Base-by-base conservation (phyloP, 2,888 invertebrate species). In the Ceramica pisi region DNA sequence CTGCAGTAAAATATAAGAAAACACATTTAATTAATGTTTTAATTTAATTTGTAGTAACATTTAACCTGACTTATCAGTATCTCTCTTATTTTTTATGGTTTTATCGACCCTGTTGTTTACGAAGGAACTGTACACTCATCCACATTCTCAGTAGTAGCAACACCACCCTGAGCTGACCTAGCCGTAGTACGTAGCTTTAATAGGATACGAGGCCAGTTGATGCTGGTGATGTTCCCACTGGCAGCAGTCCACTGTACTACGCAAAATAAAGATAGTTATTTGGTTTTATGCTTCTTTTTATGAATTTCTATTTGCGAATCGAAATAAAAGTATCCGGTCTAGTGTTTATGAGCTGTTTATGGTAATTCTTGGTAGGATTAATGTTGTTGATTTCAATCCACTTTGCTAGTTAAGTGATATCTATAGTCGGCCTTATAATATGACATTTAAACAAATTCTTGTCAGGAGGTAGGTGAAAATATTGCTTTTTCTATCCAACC, bases 211-310 rank as follows among this genome's bases (percentile, higher is more conserved):
- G 8, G 35, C 5, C 57, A 59, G 16, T 1, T 57, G 1, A 57
- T 57, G 38, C 31, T n/a, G 21, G 7, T 21, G n/a, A 10, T 35
- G n/a, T 21, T 57, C 8, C 8, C 21, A 38, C 7, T 21, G 38
- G 14, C 12, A 31, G 55, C 19, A 35, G 31, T 12, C 1, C 14
- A 38, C 21, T 38, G 56, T 19, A 2, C 10, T 9, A 26, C 3
- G 0, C 21, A 31, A 74, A 74, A 62, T 55, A 61, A 21, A 21
- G 35, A 67, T 55, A n/a, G n/a, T 35, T 68, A 48, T 26, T 38
- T 26, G 4, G 19, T 73, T 71, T 61, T 53, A 62, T 38, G 74
- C 2, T 55, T 19, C 8, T 63, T 74, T 73, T 71, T 63, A 74
- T 55, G 51, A 53, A 51, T 72, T 51, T 41, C 35, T 16, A 31